Conservation (phyloP, 2,797 vertebrate species). For the Crenuchus spilurus region DNA sequence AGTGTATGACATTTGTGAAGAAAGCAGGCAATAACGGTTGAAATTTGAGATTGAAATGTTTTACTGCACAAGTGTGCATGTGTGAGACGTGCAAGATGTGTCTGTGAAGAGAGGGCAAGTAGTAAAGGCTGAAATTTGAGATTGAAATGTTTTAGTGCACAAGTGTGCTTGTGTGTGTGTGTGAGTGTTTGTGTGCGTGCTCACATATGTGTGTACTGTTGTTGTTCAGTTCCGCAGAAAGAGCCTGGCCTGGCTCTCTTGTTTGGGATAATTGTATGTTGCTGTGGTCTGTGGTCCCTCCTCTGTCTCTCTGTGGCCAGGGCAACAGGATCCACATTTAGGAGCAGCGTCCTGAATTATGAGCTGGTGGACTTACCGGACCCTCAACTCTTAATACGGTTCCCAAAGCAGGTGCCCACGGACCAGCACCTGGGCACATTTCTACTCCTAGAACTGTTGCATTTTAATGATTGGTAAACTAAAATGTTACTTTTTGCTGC, state of each 20-base stretch:
- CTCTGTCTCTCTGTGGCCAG: conserved; percentile 82
- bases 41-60: too few species aligned
- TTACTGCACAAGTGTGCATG: too few species aligned
- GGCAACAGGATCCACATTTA: conserved; percentile 80
- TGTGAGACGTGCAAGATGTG: conserved; percentile 26
- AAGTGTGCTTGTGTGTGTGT: conserved; percentile 27
- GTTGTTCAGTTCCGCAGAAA: conserved; percentile 72
- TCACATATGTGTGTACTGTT: conserved; percentile 52
- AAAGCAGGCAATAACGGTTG: too few species aligned
- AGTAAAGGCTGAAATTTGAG: neutral
- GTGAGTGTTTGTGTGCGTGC: neutral
- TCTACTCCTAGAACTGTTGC: neutral
- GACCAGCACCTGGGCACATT: neutral
- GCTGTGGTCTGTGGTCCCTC: conserved; percentile 80
- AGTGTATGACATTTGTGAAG: neutral
- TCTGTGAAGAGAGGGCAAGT: neutral
- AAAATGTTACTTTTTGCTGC: neutral
- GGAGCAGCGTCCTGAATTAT: conserved; percentile 66
- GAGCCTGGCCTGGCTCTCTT: conserved; percentile 78
- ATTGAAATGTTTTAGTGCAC: conserved; percentile 31
- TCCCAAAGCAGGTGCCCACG: conserved; percentile 15
- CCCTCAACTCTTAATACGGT: conserved; percentile 29
- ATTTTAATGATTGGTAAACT: neutral
- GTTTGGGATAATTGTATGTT: conserved; percentile 85
- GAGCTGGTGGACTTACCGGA: conserved; percentile 27